These are phyloP conservation scores for Troides helena DNA, from an alignment of 2,888 invertebrate genomes.

Conservation along the genomic window DNA sequence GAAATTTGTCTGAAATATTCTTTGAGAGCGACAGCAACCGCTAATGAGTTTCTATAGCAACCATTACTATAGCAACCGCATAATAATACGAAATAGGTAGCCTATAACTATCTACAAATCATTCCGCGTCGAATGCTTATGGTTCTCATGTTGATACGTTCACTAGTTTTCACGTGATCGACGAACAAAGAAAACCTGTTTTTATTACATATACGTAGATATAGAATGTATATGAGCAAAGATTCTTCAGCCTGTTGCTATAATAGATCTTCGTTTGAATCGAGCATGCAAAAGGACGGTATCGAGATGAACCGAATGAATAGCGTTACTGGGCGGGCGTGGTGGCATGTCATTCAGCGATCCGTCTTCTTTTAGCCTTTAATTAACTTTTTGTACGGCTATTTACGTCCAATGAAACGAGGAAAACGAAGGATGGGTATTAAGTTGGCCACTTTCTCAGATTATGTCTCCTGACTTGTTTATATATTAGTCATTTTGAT, in stretches of 20 bases:
- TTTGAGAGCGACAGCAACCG: too few species aligned
- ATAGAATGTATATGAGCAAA: not conserved
- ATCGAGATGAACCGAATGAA: constrained; percentile 57
- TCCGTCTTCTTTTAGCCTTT: constrained; percentile 54
- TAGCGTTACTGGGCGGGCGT: constrained; percentile 67
- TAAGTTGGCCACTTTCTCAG: constrained; percentile 32
- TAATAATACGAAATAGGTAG: too few species aligned
- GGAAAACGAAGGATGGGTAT: constrained; percentile 31
- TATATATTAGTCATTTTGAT: constrained; percentile 11
- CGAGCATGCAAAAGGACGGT: constrained; percentile 61
- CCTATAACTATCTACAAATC: too few species aligned
- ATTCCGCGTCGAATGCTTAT: too few species aligned
- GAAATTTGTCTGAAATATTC: too few species aligned
- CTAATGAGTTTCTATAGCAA: too few species aligned
- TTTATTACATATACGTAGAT: too few species aligned
- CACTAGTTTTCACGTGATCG: too few species aligned
- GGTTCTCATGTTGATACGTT: too few species aligned
- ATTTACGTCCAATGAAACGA: constrained; percentile 26
- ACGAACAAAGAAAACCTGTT: too few species aligned
- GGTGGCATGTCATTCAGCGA: constrained; percentile 64
- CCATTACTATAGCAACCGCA: too few species aligned
- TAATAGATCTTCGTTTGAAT: constrained; percentile 26
- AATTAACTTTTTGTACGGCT: constrained; percentile 66
- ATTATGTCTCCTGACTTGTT: constrained; percentile 29
- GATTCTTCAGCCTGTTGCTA: constrained; percentile 10